Base-by-base conservation (phyloP, 2,113 vertebrate genomes). In the Phylloscopus trochilus region DNA sequence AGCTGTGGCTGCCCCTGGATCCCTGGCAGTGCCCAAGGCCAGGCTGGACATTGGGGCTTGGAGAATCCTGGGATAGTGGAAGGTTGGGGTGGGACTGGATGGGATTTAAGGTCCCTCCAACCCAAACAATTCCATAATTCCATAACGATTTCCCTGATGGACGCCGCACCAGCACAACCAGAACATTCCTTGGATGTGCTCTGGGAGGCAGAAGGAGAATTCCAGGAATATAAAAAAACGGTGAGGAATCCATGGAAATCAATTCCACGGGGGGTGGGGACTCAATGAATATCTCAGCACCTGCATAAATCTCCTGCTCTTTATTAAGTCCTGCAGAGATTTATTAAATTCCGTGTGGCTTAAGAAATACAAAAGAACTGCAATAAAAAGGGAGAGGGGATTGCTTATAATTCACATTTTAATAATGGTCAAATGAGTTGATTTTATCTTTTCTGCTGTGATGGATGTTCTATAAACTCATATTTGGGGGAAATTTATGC, bases 151-250 rank as follows among this genome's bases (percentile, higher is more conserved):
- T 16, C 10, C 26, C 49, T 3, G 3, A 24, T 3, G 41, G 66
- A 15, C 20, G 3, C 24, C 26, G 6, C 66, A 30, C 7, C 41
- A 53, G n/a, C n/a, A 7, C 10, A 23, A 8, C 22, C 62, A 59
- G 28, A 67, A 82, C 23, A 9, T 67, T 59, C 39, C 77, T 12
- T 16, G 64, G 7, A 3, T 4, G 1, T 3, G n/a, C 58, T 18
- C 44, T 14, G 22, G 44, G 85, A 30, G 39, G 30, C 13, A 10
- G 5, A 2, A 26, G 43, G 44, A n/a, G 33, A 53, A 82, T 46
- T 46, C 69, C 46, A 47, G 0, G 3, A 8, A 21, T 2, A 0
- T 46, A 53, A 3, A 8, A 28, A 6, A 28, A 2, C 0, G 8
- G 4, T 3, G 62, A 68, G 87, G 62, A 26, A 47, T 17, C 78